These are phyloP conservation scores for Antheraea yamamai DNA, from an alignment of 2,888 invertebrate genomes.

Conservation along the genomic window DNA sequence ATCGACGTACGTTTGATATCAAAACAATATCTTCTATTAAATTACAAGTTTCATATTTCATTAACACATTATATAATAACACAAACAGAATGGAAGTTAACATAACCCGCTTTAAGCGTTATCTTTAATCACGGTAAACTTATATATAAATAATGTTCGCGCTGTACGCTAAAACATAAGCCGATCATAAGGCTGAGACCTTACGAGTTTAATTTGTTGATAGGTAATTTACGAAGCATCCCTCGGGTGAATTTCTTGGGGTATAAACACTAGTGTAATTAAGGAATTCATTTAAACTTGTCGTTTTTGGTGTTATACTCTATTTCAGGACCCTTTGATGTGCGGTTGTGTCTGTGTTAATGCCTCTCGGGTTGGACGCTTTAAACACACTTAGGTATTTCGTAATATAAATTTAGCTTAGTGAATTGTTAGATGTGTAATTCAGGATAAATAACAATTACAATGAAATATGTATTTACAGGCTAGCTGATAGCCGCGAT, in stretches of 20 bases:
- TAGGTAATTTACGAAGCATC: slow-evolving; percentile 66
- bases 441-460: not conserved
- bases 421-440: not conserved
- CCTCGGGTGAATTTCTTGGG: slow-evolving; percentile 64
- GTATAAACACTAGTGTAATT: slow-evolving; percentile 78
- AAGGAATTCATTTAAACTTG: slow-evolving; percentile 76
- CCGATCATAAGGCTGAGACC: slow-evolving; percentile 52
- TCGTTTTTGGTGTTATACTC: slow-evolving; percentile 50
- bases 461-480: not conserved
- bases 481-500: no score
- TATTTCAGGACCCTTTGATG: slow-evolving; percentile 57
- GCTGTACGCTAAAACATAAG: slow-evolving; percentile 48
- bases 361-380: slow-evolving; percentile 27
- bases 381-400: slow-evolving; percentile 42
- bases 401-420: slow-evolving; percentile 49
- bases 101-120: slow-evolving; percentile 33
- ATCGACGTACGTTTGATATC: not conserved
- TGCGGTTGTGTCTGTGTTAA: slow-evolving; percentile 30
- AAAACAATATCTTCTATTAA: not conserved
- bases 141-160: slow-evolving; percentile 51
- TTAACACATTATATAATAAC: slow-evolving; percentile 32
- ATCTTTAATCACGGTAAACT: slow-evolving; percentile 43
- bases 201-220: slow-evolving; percentile 68
- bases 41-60: slow-evolving; percentile 11
- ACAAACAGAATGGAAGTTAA: slow-evolving; percentile 41